Percentiles rank a stretch among this genome's conserved stretches.
Evolutionary conservation across 2,888 invertebrate genomes (phyloP).

Genomic region (Lathronympha strigana): DNA sequence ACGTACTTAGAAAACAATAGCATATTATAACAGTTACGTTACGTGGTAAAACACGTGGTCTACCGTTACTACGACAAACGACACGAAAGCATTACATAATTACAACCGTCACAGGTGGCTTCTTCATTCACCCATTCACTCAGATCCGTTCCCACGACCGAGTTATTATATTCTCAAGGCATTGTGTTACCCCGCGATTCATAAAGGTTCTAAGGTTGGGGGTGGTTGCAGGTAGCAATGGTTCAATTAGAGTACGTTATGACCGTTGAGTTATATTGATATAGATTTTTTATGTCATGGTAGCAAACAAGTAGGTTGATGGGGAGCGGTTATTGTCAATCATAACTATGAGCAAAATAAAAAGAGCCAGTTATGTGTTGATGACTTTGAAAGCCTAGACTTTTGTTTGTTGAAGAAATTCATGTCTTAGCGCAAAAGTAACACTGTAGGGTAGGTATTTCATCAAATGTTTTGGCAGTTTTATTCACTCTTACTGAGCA

Average conservation of each 20-base stretch:
- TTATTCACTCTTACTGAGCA: too few relatives aligned
- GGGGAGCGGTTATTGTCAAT: too few relatives aligned
- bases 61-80: constrained; percentile 16
- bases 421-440: too few relatives aligned
- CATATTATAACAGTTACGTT: constrained; percentile 16
- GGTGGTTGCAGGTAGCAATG: constrained; percentile 72
- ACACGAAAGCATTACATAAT: constrained; percentile 30
- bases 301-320: too few relatives aligned
- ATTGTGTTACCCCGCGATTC: constrained; percentile 67
- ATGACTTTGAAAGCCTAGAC: too few relatives aligned
- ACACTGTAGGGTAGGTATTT: too few relatives aligned
- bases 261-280: constrained; percentile 57
- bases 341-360: too few relatives aligned
- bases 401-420: too few relatives aligned
- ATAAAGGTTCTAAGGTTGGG: constrained; percentile 67
- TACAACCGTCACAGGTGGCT: constrained; percentile 67
- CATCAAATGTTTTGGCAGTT: too few relatives aligned
- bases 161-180: constrained; percentile 55
- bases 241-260: constrained; percentile 62
- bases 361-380: too few relatives aligned
- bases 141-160: constrained; percentile 71
- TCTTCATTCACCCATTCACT: constrained; percentile 60
- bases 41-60: constrained; percentile 16
- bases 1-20: not conserved
- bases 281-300: not conserved